Conservation (phyloP, 2,797 vertebrate genomes). For the Delichon dasypus region DNA sequence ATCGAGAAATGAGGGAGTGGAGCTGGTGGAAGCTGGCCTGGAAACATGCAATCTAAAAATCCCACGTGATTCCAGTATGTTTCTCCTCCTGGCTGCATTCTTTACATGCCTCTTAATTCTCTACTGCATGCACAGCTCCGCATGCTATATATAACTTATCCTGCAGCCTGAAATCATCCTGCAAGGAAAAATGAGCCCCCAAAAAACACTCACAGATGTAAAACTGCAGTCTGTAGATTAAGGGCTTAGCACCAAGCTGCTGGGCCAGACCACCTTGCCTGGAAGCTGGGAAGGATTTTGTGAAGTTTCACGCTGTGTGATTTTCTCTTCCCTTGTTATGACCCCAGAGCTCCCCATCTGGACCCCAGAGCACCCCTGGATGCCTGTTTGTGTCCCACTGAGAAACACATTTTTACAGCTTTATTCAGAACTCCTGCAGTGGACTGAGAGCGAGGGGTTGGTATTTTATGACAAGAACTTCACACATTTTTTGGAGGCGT, state of each 20-base stretch:
- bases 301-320: not conserved
- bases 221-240: not conserved
- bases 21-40: not conserved
- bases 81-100: not conserved
- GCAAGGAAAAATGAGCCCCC: too few species aligned
- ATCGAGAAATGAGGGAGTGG: not conserved
- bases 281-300: not conserved
- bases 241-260: not conserved
- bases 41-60: not conserved
- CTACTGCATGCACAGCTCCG: not conserved
- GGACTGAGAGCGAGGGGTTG: not conserved
- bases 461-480: not conserved
- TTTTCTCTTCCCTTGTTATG: not conserved
- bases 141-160: not conserved
- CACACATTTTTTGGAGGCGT: not conserved
- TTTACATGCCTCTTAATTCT: not conserved
- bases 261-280: not conserved
- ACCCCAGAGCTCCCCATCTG: not conserved
- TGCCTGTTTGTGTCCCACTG: not conserved
- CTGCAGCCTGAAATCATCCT: not conserved
- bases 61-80: not conserved
- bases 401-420: not conserved
- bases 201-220: not conserved
- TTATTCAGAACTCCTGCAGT: not conserved
- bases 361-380: not conserved